Evolutionary conservation across 2,888 invertebrate genomes (phyloP).

Genomic region (Diaprepes abbreviatus): DNA sequence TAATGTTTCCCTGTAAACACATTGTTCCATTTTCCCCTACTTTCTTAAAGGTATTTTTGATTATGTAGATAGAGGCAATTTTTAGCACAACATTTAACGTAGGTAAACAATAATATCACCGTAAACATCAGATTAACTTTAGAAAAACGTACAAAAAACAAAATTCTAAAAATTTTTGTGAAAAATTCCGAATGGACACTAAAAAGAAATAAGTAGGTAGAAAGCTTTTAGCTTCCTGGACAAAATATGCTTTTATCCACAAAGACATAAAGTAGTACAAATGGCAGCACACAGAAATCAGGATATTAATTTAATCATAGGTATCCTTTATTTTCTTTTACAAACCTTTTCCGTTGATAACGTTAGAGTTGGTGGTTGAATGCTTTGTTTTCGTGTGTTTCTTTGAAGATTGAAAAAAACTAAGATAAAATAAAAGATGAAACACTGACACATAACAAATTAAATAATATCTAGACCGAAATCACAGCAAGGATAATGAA

Average conservation of each 20-base stretch:
- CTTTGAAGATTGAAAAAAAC: constrained; percentile 25
- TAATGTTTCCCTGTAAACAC: no score
- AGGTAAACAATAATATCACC: no score
- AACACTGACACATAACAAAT: constrained; percentile 29
- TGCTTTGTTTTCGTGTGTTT: constrained; percentile 4
- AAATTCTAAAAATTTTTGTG: background rate
- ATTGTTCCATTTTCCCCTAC: no score
- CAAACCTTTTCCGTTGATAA: constrained; percentile 25
- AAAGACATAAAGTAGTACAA: constrained; percentile 20
- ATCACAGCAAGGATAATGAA: constrained; percentile 24
- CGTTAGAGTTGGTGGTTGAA: constrained; percentile 25
- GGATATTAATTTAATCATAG: constrained; percentile 28
- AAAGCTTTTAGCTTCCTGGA: constrained; percentile 3
- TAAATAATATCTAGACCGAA: constrained; percentile 39
- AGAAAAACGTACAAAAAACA: no score
- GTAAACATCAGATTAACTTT: no score
- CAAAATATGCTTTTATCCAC: constrained; percentile 29
- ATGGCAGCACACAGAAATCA: constrained; percentile 13
- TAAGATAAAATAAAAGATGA: constrained; percentile 29
- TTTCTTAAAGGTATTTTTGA: no score
- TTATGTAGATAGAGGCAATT: no score
- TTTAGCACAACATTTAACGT: no score
- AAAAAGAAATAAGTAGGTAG: constrained; percentile 30
- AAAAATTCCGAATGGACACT: constrained; percentile 42
- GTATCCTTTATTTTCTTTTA: constrained; percentile 21